Evolutionary conservation across 2,113 vertebrate genomes (phyloP).

Genomic region (Hippocampus guttulatus): DNA sequence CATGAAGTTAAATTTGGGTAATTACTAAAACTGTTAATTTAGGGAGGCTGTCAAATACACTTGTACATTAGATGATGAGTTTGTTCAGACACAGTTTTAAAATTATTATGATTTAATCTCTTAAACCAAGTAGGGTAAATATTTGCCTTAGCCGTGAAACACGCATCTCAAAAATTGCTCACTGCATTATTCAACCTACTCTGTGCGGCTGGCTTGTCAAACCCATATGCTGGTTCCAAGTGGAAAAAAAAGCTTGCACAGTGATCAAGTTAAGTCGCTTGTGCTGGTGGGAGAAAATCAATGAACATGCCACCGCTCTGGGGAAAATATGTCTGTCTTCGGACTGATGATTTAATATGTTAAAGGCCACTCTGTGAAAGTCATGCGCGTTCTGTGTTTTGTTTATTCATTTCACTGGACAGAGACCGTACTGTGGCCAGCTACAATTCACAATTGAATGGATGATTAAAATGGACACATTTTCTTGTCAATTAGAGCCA

Average conservation of each 20-base stretch:
- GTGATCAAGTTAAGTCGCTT: slow-evolving; percentile 16
- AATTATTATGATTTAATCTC: no score
- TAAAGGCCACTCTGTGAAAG: slow-evolving; percentile 1
- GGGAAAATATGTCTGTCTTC: neutral
- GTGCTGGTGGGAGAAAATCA: slow-evolving; percentile 26
- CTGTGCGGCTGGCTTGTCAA: neutral
- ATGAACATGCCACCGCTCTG: neutral
- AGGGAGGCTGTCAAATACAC: no score
- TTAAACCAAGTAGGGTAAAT: no score
- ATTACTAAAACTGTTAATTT: no score
- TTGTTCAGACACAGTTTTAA: no score
- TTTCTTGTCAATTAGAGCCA: slow-evolving; percentile 15
- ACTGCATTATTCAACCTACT: slow-evolving; percentile 2
- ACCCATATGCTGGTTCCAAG: slow-evolving; percentile 1
- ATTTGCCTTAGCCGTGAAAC: neutral
- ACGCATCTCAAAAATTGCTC: neutral
- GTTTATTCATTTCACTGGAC: neutral
- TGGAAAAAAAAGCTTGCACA: neutral
- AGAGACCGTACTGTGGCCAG: neutral
- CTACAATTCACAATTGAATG: slow-evolving; percentile 9
- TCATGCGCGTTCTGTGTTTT: neutral
- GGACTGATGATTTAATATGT: slow-evolving; percentile 14
- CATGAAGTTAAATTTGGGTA: no score
- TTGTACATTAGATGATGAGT: no score
- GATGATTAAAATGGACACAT: neutral